Percentiles rank a stretch among this genome's conserved stretches.
These are phyloP conservation scores for Panagrolaimus sp. DNA, from an alignment of 1,140 invertebrate genomes.

Conservation along the genomic window DNA sequence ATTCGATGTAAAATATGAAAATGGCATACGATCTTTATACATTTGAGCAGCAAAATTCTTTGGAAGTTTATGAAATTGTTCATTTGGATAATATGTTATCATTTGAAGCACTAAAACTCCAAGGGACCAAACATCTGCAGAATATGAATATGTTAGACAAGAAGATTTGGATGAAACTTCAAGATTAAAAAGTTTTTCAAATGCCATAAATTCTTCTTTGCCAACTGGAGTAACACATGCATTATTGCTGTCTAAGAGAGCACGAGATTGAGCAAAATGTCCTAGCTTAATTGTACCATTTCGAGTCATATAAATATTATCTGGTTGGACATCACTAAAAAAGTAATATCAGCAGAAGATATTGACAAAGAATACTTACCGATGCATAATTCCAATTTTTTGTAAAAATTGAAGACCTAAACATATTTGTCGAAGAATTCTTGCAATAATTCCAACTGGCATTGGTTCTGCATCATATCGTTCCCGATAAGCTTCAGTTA, in stretches of 20 bases:
- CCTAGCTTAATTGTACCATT: slow-evolving; percentile 36
- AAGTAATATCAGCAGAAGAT: neutral
- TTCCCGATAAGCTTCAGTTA: slow-evolving; percentile 18
- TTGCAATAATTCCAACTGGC: slow-evolving; percentile 35
- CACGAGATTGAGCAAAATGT: slow-evolving; percentile 32
- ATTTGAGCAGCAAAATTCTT: slow-evolving; percentile 39
- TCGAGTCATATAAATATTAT: slow-evolving; percentile 36
- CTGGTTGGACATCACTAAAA: slow-evolving; percentile 37
- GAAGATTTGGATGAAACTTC: slow-evolving; percentile 4
- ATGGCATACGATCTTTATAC: slow-evolving; percentile 38
- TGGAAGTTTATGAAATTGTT: slow-evolving; percentile 25
- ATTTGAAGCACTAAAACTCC: slow-evolving; percentile 35
- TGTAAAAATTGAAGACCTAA: slow-evolving; percentile 30
- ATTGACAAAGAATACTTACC: slow-evolving; percentile 12
- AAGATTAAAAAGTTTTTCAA: slow-evolving; percentile 35
- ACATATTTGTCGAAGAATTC: slow-evolving; percentile 38
- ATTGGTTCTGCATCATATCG: neutral
- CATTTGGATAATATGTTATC: slow-evolving; percentile 38
- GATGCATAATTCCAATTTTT: slow-evolving; percentile 35
- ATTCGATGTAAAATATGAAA: slow-evolving; percentile 32
- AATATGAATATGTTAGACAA: slow-evolving; percentile 23
- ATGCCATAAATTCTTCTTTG: slow-evolving; percentile 40
- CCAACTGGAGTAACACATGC: slow-evolving; percentile 35
- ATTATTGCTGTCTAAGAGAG: slow-evolving; percentile 1
- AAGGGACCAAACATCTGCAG: slow-evolving; percentile 37